Conservation (phyloP, 2,888 invertebrate genomes). For the Dyspetes luteomarginatus region DNA sequence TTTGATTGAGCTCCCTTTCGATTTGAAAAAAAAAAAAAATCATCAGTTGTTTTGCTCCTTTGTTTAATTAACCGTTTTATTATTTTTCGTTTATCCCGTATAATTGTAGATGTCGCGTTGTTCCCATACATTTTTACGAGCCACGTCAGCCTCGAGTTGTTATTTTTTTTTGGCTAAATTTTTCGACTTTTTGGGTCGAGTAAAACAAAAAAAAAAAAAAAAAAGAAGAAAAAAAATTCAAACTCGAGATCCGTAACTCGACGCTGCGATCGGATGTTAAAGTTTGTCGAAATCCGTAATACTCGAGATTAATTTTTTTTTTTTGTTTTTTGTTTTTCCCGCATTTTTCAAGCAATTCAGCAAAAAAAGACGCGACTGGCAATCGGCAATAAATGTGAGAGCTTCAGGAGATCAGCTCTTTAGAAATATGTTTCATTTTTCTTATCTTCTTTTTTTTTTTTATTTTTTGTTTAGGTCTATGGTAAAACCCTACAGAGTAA, state of each 20-base stretch:
- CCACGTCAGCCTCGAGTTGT: background rate
- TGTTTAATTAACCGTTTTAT: conserved; percentile 45
- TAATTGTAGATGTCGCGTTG: conserved; percentile 72
- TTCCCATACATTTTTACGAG: conserved; percentile 73
- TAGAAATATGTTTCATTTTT: conserved; percentile 59
- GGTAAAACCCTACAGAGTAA: conserved; percentile 83
- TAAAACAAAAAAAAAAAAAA: conserved; percentile 26
- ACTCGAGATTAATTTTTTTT: conserved; percentile 12
- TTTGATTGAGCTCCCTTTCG: conserved; percentile 75
- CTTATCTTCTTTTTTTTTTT: conserved; percentile 62
- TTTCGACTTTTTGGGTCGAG: background rate
- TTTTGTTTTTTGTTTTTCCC: conserved; percentile 59
- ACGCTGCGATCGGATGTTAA: background rate
- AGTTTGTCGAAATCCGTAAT: background rate
- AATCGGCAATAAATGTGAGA: no score
- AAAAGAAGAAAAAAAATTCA: background rate
- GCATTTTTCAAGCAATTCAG: conserved; percentile 60
- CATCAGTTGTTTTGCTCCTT: no score
- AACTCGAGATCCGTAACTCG: background rate
- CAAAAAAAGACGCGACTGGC: conserved; percentile 76
- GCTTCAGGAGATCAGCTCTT: conserved; percentile 60
- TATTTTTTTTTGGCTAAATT: background rate
- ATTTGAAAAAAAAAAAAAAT: no score
- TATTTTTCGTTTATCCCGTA: conserved; percentile 60
- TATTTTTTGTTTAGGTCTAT: conserved; percentile 77